A percentile compares a stretch with the other conserved stretches of the same genome.
Conservation (phyloP, 2,797 vertebrate species). For the Fistularia commersonii region DNA sequence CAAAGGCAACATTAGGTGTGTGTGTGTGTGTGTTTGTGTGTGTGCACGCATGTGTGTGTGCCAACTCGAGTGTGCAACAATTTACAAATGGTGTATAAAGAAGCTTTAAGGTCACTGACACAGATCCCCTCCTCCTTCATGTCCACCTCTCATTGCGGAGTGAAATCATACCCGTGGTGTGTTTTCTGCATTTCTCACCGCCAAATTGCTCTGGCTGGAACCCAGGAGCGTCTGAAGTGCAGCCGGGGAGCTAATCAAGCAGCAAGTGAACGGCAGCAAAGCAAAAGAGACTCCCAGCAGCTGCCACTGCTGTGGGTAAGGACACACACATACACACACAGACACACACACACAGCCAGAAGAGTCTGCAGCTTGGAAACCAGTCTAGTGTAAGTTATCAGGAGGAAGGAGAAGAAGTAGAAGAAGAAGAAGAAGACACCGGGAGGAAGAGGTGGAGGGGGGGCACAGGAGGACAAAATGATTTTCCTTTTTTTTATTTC, state of each 20-base stretch:
- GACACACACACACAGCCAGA: constrained; percentile 15
- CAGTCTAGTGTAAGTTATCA: constrained; percentile 42
- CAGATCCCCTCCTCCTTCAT: constrained; percentile 7
- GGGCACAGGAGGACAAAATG: neutral
- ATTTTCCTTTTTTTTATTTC: neutral
- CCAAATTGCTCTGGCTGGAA: constrained; percentile 55
- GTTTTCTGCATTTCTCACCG: constrained; percentile 48
- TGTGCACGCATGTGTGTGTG: constrained; percentile 28
- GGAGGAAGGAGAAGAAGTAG: constrained; percentile 9
- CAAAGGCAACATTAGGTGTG: constrained; percentile 8
- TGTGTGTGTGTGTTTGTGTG: constrained; percentile 29
- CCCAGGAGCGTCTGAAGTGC: constrained; percentile 46
- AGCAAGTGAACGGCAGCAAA: constrained; percentile 55
- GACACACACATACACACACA: constrained; percentile 6
- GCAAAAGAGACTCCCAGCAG: constrained; percentile 47
- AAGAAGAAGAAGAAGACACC: neutral
- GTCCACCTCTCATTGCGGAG: constrained; percentile 38
- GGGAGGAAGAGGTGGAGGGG: neutral
- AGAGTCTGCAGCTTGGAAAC: constrained; percentile 33
- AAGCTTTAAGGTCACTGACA: constrained; percentile 58
- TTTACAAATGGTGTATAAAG: constrained; percentile 50
- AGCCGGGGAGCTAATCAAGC: constrained; percentile 57
- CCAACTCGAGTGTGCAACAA: constrained; percentile 44
- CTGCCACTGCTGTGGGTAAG: constrained; percentile 40
- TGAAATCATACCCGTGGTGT: constrained; percentile 53